Evolutionary conservation across 2,113 vertebrate genomes (phyloP).

Genomic region (Sula dactylatra): DNA sequence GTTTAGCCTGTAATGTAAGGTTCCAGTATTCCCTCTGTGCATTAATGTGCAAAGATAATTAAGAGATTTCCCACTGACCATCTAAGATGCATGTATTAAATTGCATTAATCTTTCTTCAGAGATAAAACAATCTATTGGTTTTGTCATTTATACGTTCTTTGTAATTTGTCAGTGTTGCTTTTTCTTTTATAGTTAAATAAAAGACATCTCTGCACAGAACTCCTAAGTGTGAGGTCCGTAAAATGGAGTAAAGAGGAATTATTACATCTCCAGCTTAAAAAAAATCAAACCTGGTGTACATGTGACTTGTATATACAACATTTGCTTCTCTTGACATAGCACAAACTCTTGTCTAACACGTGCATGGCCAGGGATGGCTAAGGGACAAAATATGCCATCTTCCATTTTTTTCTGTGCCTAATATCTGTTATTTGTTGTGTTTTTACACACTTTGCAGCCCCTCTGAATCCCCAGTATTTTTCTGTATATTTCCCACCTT

Average conservation of each 20-base stretch:
- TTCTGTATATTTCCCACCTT: neutral
- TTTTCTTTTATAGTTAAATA: neutral
- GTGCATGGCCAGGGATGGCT: neutral
- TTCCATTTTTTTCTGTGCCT: neutral
- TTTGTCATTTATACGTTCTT: neutral
- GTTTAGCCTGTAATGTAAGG: neutral
- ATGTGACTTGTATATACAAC: neutral
- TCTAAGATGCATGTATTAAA: neutral
- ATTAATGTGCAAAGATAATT: neutral
- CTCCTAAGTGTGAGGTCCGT: neutral
- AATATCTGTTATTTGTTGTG: neutral
- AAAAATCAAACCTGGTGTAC: neutral
- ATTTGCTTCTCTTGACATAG: neutral
- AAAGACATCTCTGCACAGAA: neutral
- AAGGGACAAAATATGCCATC: neutral
- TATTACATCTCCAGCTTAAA: neutral
- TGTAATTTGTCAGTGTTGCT: neutral
- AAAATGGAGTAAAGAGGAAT: neutral
- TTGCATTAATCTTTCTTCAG: conserved; percentile 13
- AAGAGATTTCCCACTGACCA: neutral
- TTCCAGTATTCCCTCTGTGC: neutral
- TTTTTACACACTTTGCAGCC: neutral
- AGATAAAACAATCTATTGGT: neutral
- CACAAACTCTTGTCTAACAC: neutral
- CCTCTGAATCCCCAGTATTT: neutral